phyloP scores from a whole-genome alignment of 1,140 invertebrate genomes.

The Drosophila bifasciata region DNA sequence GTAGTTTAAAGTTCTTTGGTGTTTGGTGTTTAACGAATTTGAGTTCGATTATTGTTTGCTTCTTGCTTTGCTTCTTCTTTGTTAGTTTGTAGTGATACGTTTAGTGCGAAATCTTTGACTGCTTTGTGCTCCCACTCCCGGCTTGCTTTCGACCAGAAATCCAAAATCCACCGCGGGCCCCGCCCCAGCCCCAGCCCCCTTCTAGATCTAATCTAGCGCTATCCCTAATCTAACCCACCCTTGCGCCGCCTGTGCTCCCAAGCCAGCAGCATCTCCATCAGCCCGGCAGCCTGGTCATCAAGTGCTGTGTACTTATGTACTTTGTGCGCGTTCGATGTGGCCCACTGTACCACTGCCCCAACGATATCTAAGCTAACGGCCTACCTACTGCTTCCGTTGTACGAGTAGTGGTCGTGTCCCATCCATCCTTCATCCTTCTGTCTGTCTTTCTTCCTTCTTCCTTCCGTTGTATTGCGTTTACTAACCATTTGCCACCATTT shows the following conservation, averaged over 20 bases:
- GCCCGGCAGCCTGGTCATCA: constrained; percentile 18
- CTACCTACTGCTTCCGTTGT: no score
- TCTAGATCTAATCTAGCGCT: constrained; percentile 43
- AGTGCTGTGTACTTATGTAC: constrained; percentile 22
- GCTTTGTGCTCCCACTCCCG: constrained; percentile 53
- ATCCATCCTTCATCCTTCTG: not conserved
- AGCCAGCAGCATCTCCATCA: constrained; percentile 6
- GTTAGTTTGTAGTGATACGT: constrained; percentile 65
- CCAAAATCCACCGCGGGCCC: constrained; percentile 1
- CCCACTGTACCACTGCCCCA: constrained; percentile 1
- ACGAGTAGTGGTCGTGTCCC: constrained; percentile 4
- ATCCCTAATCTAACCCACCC: constrained; percentile 39
- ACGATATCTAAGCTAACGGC: constrained; percentile 9
- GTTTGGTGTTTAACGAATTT: constrained; percentile 70
- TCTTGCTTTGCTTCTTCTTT: constrained; percentile 57
- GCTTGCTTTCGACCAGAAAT: constrained; percentile 1
- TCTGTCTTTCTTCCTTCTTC: not conserved
- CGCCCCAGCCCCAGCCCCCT: constrained; percentile 2
- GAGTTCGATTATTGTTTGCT: constrained; percentile 75
- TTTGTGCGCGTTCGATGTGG: constrained; percentile 48
- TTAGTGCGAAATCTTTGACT: constrained; percentile 78
- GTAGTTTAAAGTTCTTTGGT: constrained; percentile 62
- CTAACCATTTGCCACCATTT: constrained; percentile 34
- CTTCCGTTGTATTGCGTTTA: constrained; percentile 27
- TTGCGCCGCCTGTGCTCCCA: not conserved